A percentile compares a stretch with the other conserved stretches of the same genome.
Evolutionary conservation across 2,797 vertebrate genomes (phyloP).

Genomic region (Borostomias antarcticus): DNA sequence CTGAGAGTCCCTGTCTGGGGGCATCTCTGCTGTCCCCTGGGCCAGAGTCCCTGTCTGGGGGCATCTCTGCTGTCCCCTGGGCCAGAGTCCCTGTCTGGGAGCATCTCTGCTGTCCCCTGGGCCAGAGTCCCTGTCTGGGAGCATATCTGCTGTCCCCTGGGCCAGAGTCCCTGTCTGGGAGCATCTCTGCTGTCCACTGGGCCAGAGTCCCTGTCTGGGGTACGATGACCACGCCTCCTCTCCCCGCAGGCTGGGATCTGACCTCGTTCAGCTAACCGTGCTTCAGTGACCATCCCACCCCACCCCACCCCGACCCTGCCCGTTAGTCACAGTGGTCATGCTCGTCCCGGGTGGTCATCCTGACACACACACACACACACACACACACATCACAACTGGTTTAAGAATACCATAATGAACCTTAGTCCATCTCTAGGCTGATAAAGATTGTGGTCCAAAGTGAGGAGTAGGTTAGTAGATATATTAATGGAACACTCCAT

Average conservation of each 20-base stretch:
- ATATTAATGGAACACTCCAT: not conserved
- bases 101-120: no score
- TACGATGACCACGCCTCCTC: constrained; percentile 8
- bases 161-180: no score
- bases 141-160: no score
- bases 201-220: constrained; percentile 50
- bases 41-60: no score
- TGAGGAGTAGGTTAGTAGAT: not conserved
- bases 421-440: constrained; percentile 23
- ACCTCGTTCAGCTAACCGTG: constrained; percentile 70
- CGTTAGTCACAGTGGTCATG: constrained; percentile 30
- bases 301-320: not conserved
- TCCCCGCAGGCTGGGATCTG: constrained; percentile 64
- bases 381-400: not conserved
- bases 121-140: no score
- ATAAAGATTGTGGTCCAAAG: constrained; percentile 13
- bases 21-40: no score
- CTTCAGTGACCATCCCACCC: constrained; percentile 29
- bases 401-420: not conserved
- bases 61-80: no score
- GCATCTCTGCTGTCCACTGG: constrained; percentile 67
- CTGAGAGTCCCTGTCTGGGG: no score
- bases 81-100: no score
- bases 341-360: constrained; percentile 32
- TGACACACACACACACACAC: constrained; percentile 12